Evolutionary conservation across 2,797 vertebrate genomes (phyloP).

Genomic region (Dendrocincla fuliginosa): DNA sequence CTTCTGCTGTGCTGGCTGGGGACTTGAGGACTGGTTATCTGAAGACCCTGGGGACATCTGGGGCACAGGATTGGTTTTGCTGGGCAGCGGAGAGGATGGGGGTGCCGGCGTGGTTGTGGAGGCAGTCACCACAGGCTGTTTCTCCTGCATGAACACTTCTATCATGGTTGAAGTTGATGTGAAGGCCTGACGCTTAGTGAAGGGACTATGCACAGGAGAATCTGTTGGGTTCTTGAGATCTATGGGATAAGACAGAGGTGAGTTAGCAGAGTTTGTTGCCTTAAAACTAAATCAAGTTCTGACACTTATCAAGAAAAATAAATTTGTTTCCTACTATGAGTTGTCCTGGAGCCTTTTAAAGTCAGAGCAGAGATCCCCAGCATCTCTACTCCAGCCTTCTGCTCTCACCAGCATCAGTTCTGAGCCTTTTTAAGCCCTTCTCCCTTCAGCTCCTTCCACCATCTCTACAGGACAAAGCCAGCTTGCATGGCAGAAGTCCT

Average conservation of each 20-base stretch:
- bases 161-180: slow-evolving; percentile 91
- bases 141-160: slow-evolving; percentile 95
- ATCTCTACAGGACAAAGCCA: background rate
- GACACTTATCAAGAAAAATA: background rate
- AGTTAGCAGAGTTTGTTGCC: background rate
- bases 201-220: slow-evolving; percentile 85
- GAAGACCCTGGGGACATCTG: slow-evolving; percentile 91
- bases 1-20: slow-evolving; percentile 94
- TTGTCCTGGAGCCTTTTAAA: background rate
- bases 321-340: background rate
- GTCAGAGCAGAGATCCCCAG: background rate
- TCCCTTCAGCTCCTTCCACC: background rate
- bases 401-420: background rate
- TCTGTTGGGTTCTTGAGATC: slow-evolving; percentile 91
- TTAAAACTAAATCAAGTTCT: background rate
- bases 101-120: slow-evolving; percentile 77
- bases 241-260: slow-evolving; percentile 36
- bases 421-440: background rate
- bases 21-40: slow-evolving; percentile 92
- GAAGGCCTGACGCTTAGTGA: slow-evolving; percentile 92
- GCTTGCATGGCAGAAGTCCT: background rate
- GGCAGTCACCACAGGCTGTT: slow-evolving; percentile 78
- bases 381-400: background rate
- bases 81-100: slow-evolving; percentile 85
- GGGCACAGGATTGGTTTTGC: slow-evolving; percentile 79